A percentile compares a stretch with the other conserved stretches of the same genome.
Evolutionary conservation across 2,797 vertebrate genomes (phyloP).

Genomic region (Danio albolineatus): DNA sequence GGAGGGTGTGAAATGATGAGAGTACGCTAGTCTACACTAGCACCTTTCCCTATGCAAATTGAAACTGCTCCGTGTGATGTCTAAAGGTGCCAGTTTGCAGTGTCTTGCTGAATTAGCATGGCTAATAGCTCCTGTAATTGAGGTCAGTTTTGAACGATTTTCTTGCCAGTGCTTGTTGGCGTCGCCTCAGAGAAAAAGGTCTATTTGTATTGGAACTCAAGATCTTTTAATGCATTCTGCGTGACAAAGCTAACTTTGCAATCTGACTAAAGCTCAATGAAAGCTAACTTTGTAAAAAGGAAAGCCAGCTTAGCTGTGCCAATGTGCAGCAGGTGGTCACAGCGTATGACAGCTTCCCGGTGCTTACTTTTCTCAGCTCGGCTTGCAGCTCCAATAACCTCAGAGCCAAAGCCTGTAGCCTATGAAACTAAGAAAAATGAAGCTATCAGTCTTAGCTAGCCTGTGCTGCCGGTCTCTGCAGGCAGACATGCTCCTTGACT

Average conservation of each 20-base stretch:
- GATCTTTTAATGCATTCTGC: constrained; percentile 10
- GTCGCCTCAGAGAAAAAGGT: constrained; percentile 30
- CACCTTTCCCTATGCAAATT: constrained; percentile 61
- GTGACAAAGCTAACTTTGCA: constrained; percentile 12
- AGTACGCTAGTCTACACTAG: constrained; percentile 41
- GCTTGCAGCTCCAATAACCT: constrained; percentile 16
- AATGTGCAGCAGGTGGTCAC: constrained; percentile 3
- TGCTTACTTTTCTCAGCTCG: constrained; percentile 20
- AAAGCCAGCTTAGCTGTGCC: constrained; percentile 29
- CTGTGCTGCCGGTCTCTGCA: constrained; percentile 40
- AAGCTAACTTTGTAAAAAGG: constrained; percentile 33
- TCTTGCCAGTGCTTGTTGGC: constrained; percentile 42
- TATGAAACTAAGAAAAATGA: constrained; percentile 57
- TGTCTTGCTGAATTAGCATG: constrained; percentile 77
- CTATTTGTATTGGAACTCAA: constrained; percentile 47
- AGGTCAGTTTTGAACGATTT: constrained; percentile 73
- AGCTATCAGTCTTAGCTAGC: constrained; percentile 54
- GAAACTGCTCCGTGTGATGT: constrained; percentile 69
- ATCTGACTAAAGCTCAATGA: constrained; percentile 8
- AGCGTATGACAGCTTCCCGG: constrained; percentile 1
- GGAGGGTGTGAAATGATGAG: constrained; percentile 52
- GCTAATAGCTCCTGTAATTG: constrained; percentile 80
- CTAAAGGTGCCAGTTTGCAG: constrained; percentile 70
- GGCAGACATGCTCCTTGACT: constrained; percentile 49
- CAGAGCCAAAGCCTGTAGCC: constrained; percentile 11